A percentile compares a stretch with the other conserved stretches of the same genome.
Evolutionary conservation across 2,113 vertebrate species (phyloP).

Genomic region (Cryptomyrus ogoouensis): DNA sequence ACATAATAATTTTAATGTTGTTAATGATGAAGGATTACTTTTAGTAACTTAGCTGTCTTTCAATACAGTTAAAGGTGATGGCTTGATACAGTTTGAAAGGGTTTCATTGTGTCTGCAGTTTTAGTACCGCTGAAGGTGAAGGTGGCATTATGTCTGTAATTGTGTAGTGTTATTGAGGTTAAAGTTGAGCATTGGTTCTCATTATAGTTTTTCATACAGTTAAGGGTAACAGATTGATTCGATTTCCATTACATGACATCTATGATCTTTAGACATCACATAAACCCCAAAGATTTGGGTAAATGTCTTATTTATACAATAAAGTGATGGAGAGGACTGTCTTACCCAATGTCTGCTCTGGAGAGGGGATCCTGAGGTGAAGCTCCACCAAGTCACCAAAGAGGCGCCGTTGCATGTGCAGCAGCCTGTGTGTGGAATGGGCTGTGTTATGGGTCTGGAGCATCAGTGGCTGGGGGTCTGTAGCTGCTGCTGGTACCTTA

Average conservation of each 20-base stretch:
- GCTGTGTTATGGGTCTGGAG: background rate
- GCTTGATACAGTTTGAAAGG: background rate
- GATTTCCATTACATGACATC: background rate
- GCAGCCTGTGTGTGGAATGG: background rate
- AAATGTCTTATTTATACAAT: background rate
- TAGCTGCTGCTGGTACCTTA: background rate
- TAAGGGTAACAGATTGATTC: background rate
- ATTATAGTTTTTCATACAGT: background rate
- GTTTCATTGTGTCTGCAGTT: background rate
- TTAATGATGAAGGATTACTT: background rate
- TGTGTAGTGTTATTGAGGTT: background rate
- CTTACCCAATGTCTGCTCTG: background rate
- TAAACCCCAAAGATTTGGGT: background rate
- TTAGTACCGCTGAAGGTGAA: background rate
- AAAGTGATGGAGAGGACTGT: background rate
- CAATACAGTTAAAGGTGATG: background rate
- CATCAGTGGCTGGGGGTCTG: background rate
- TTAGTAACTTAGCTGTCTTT: background rate
- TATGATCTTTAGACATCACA: background rate
- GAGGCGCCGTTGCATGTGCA: background rate
- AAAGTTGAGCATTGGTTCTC: background rate
- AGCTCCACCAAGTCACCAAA: background rate
- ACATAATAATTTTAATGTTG: background rate
- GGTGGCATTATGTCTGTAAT: background rate
- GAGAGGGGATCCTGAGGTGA: background rate